Percentiles rank a stretch among this genome's conserved stretches.
Conservation (phyloP, 2,797 vertebrate species). For the Microcaecilia unicolor region DNA sequence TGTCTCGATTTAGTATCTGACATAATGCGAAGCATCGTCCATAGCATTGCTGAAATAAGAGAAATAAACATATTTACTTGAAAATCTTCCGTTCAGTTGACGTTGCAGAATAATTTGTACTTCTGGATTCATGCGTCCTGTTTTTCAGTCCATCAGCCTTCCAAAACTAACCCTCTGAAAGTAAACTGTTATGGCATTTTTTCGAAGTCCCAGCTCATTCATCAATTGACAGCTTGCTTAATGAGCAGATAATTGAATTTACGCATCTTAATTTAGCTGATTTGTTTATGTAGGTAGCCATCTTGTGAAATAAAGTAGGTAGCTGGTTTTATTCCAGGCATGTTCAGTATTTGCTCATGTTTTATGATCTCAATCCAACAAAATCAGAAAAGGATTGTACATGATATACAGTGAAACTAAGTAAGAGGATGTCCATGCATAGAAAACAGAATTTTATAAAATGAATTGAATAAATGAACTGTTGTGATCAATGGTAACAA, state of each 20-base stretch:
- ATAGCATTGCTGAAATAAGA: no score
- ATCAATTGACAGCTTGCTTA: slow-evolving; percentile 5
- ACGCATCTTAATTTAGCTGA: background rate
- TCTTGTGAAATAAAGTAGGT: slow-evolving; percentile 5
- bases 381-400: no score
- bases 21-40: no score
- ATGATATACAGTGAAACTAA: no score
- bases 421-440: no score
- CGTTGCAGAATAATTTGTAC: background rate
- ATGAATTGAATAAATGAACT: no score
- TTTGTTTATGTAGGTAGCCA: slow-evolving; percentile 8
- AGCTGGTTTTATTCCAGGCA: slow-evolving; percentile 6
- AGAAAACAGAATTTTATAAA: no score
- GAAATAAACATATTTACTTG: background rate
- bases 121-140: rapidly evolving
- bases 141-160: background rate
- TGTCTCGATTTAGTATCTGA: no score
- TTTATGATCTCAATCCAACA: slow-evolving; percentile 10
- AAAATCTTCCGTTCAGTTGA: background rate
- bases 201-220: background rate
- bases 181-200: background rate
- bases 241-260: slow-evolving; percentile 18
- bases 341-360: slow-evolving; percentile 16
- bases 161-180: slow-evolving; percentile 2
- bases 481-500: no score